These are phyloP conservation scores for Coregonus suidteri DNA, from an alignment of 2,797 vertebrate species.

Conservation along the genomic window DNA sequence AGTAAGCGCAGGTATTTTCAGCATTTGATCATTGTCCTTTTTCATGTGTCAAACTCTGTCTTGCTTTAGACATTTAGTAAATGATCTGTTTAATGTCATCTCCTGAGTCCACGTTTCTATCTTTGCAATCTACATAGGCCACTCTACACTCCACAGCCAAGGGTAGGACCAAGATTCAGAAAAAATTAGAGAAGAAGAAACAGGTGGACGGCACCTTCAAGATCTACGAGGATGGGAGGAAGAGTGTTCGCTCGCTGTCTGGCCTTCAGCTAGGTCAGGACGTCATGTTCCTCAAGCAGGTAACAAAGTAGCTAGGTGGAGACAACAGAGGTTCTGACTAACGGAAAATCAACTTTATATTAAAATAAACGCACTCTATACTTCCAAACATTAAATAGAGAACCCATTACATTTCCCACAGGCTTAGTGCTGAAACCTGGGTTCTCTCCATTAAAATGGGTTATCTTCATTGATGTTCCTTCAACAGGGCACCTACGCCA, in stretches of 20 bases:
- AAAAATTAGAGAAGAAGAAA: slow-evolving; percentile 91
- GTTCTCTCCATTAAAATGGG: neutral
- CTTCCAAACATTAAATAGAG: neutral
- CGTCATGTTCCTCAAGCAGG: slow-evolving; percentile 92
- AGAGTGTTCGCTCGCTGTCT: slow-evolving; percentile 86
- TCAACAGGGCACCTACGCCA: slow-evolving; percentile 73
- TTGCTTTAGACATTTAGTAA: neutral
- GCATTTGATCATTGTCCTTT: too few relatives aligned
- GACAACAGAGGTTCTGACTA: neutral
- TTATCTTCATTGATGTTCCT: neutral
- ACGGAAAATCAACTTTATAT: neutral
- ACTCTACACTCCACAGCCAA: slow-evolving; percentile 80
- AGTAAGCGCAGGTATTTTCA: too few relatives aligned
- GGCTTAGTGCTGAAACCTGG: neutral
- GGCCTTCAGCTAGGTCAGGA: slow-evolving; percentile 89
- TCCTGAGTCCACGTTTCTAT: slow-evolving; percentile 1
- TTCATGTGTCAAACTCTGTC: too few relatives aligned
- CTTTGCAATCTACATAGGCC: too few relatives aligned
- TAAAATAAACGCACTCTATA: neutral
- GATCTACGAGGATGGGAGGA: slow-evolving; percentile 90
- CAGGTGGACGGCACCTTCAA: slow-evolving; percentile 88
- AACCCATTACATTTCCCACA: neutral
- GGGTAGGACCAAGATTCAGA: slow-evolving; percentile 89
- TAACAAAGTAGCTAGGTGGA: slow-evolving; percentile 55
- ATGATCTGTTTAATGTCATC: neutral